Evolutionary conservation across 2,888 invertebrate genomes (phyloP), one percentile per base, ranked within the genome.

Genomic region (Phymatocera aterrima): DNA sequence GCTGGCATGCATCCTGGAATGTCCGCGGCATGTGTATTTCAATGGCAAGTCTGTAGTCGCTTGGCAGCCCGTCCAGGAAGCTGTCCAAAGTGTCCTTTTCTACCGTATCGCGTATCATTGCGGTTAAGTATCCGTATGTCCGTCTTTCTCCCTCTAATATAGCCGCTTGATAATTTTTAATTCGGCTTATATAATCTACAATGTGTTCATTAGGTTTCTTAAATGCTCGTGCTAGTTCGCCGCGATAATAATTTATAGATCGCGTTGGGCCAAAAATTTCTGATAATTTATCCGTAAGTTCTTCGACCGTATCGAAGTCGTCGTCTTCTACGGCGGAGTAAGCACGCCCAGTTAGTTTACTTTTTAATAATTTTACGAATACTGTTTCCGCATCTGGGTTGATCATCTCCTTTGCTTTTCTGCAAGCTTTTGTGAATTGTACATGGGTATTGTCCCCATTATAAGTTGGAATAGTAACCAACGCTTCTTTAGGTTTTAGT

Each of bases 351-450:
- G 60, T n/a, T 28, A 78, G 46, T 48, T 51, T 72, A 12, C 61
- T 78, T 18, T 48, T 57, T 18, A 78, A 57, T 15, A 78, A 18
- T 6, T 48, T 64, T 10, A 65, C 65, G 6, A 78, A 48, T 24
- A 34, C 34, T 28, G 12, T 8, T 72, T 78, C 78, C 12, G n/a
- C n/a, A 3, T 15, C n/a, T 2, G 72, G 72, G 10, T 24, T 57
- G 4, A 78, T 12, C 78, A 78, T 78, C 2, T 72, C 78, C 24
- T 28, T 24, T 0, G 78, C 72, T 4, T 65, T 37, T 72, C 65
- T 78, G 40, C 78, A 78, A 4, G 70, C 78, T 3, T 70, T 57
- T 8, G 68, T 34, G 43, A 78, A 78, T 43, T 78, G 43, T 3
- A 78, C 18, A 6, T 70, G 43, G 1, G 54, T 54, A 10, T 43